Percentiles rank a stretch among this genome's conserved stretches.
Evolutionary conservation across 35 echinoderm and acorn worm species (phyloP).

Genomic region (Ophiothrix spiculata): DNA sequence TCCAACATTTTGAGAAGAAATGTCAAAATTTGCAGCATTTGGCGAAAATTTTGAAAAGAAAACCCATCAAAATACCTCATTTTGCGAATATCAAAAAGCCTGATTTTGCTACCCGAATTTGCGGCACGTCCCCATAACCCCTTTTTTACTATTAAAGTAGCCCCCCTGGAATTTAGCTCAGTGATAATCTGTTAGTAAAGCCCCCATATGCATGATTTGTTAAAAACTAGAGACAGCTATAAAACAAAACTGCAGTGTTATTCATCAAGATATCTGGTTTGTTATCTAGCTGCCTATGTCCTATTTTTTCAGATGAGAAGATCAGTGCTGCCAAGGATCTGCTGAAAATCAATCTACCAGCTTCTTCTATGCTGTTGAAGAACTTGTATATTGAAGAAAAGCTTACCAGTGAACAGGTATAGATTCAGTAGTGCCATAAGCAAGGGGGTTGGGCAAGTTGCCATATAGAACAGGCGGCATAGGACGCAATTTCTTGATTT

Average conservation of each 20-base stretch:
- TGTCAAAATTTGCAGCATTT: too few relatives aligned
- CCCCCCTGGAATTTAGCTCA: too few relatives aligned
- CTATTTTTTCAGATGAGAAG: constrained; percentile 24
- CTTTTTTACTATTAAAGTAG: too few relatives aligned
- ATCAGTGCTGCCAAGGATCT: not conserved
- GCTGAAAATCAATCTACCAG: not conserved
- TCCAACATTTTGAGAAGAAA: too few relatives aligned
- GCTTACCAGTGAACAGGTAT: not conserved
- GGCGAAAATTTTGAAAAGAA: too few relatives aligned
- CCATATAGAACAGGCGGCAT: not conserved
- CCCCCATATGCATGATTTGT: not conserved
- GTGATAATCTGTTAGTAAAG: not conserved
- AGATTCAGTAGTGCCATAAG: not conserved
- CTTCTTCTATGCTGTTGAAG: not conserved
- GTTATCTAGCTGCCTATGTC: too few relatives aligned
- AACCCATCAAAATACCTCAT: too few relatives aligned
- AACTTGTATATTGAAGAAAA: not conserved
- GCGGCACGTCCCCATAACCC: too few relatives aligned
- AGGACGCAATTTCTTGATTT: not conserved
- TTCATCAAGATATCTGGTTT: not conserved
- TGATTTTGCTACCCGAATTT: too few relatives aligned
- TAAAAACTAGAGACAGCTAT: not conserved
- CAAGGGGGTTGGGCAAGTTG: not conserved
- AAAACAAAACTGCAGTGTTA: not conserved
- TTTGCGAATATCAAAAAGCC: too few relatives aligned